Evolutionary conservation across 1,140 invertebrate species (phyloP).

Genomic region (Drosophila virilis): DNA sequence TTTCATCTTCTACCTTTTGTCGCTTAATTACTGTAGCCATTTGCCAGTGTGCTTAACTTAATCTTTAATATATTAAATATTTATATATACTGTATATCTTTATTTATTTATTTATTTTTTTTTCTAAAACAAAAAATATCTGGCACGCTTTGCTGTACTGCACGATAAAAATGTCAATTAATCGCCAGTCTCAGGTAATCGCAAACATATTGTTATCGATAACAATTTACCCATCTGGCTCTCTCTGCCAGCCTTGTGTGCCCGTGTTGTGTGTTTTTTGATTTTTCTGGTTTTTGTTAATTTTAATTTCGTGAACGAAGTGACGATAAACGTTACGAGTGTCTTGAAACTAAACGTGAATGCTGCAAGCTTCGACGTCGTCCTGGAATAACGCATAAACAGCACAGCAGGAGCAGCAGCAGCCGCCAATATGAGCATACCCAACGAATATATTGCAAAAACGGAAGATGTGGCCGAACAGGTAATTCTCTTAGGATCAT

Average conservation of each 20-base stretch:
- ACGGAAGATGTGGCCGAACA: conserved; percentile 98
- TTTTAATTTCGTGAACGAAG: conserved; percentile 54
- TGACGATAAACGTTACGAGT: conserved; percentile 30
- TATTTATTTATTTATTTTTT: conserved; percentile 13
- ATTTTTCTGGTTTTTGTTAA: conserved; percentile 78
- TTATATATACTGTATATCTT: neutral
- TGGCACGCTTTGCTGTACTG: conserved; percentile 22
- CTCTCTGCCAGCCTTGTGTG: conserved; percentile 52
- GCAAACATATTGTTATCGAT: conserved; percentile 29
- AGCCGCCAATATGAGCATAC: conserved; percentile 88
- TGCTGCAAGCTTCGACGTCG: conserved; percentile 16
- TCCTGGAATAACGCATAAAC: conserved; percentile 11
- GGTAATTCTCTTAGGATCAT: conserved; percentile 85
- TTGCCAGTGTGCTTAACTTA: conserved; percentile 1
- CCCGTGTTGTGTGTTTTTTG: conserved; percentile 76
- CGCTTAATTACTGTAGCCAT: conserved; percentile 51
- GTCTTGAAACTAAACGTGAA: conserved; percentile 25
- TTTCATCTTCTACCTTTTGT: conserved; percentile 11
- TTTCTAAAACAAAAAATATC: conserved; percentile 8
- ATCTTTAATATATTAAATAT: neutral
- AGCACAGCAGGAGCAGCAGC: conserved; percentile 5
- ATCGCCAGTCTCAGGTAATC: conserved; percentile 36
- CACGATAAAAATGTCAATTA: conserved; percentile 13
- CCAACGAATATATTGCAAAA: conserved; percentile 94
- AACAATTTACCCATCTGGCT: conserved; percentile 24